phyloP scores from a whole-genome alignment of 1,140 invertebrate genomes.

The Diprion similis region DNA sequence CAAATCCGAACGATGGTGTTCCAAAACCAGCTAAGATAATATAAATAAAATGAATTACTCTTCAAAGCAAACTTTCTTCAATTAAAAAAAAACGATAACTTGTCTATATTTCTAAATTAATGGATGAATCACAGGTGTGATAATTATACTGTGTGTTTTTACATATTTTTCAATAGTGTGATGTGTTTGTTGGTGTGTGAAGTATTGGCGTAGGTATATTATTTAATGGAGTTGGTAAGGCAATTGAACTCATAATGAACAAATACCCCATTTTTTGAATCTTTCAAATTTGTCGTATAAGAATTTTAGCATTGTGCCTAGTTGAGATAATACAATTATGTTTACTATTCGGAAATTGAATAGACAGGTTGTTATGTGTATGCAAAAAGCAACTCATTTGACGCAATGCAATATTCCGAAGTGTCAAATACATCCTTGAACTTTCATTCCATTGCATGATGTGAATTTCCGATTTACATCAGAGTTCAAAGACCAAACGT shows the following conservation, averaged over 20 bases:
- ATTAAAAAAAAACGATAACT: background rate
- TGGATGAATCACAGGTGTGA: background rate
- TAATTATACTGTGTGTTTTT: background rate
- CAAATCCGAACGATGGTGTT: constrained; percentile 49
- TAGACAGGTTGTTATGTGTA: background rate
- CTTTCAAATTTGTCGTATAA: background rate
- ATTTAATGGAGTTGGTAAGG: no score
- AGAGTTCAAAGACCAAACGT: background rate
- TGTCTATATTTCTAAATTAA: constrained; percentile 9
- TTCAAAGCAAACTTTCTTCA: no score
- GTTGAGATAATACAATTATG: background rate
- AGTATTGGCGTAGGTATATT: no score
- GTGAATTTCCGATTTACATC: background rate
- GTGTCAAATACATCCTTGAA: background rate
- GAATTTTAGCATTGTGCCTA: background rate
- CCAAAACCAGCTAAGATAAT: constrained; percentile 43
- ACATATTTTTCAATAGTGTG: background rate
- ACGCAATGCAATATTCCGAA: background rate
- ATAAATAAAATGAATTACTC: constrained; percentile 8
- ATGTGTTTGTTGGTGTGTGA: background rate
- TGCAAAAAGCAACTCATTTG: background rate
- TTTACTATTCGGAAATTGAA: background rate
- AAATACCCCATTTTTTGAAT: background rate
- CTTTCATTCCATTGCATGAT: background rate
- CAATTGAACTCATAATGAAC: no score